Base-by-base conservation (phyloP, 2,113 vertebrate species). In the Ramphastos sulfuratus region DNA sequence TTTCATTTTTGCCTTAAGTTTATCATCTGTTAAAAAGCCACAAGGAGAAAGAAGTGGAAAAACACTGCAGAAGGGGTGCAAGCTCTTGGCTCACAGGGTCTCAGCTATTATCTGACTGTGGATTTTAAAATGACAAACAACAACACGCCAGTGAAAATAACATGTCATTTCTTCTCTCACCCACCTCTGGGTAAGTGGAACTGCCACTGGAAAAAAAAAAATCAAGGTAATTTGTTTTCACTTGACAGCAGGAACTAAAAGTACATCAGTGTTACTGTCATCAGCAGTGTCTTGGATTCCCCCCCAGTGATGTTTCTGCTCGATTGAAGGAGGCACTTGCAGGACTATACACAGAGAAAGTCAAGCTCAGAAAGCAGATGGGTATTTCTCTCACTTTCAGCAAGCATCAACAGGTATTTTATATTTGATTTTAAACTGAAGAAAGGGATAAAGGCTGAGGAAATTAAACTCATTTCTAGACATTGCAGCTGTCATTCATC, bases 221-320 rank as follows among this genome's bases (percentile, higher is more conserved):
- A 59, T 60, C 67, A 81, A 86, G 61, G 73, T 76, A 86, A 89
- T 85, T 95, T 91, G 19, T 91, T 97, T 91, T 82, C 69, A 59
- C 50, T 77, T 91, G 92, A 61, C 84, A 94, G 54, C 64, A 79
- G 70, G 69, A 95, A 76, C 58, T 79, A 91, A 93, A 89, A 96
- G 59, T 60, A 59, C 42, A 90, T 94, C 8, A 44, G 8, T 9
- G 20, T 11, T 74, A 21, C 72, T 93, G 64, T 93, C 90, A 93
- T 17, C 61, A 82, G 44, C 60, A 75, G 77, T 54, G 11, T 63
- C 82, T 82, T 61, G 37, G 70, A 93, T 92, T 82, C 79, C 56
- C 64, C 76, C 23, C n/a, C 20, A 46, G 27, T 86, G 79, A 31
- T 23, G 69, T 52, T 64, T 77, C 19, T 84, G 46, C 69, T 58